Evolutionary conservation across 2,797 vertebrate species (phyloP), one percentile per base, ranked within the genome.

Genomic region (Diplodus sargus): DNA sequence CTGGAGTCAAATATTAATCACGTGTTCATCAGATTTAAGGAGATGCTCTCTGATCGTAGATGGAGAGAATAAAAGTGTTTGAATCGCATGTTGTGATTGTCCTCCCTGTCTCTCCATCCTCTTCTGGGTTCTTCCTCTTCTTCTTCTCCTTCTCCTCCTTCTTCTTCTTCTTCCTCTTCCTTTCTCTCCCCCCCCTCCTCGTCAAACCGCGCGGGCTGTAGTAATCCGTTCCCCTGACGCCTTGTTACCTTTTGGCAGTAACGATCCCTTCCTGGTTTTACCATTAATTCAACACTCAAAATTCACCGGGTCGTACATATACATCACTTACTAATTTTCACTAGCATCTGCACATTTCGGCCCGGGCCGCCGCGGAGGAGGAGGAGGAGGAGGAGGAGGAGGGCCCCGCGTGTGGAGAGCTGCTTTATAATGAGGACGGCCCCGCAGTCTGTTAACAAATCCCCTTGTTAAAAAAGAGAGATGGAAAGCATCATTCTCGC

Each of bases 211-310:
- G 85, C 79, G 57, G 94, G 88, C 92, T 88, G 85, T 96, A 96
- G 83, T 97, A 97, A 97, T 97, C 96, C 96, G 96, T 95, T 98
- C 97, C 97, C 97, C 90, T 91, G 96, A 94, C 95, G 96, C 96
- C 97, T 98, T 97, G 97, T 99, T 99, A 99, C 95, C 92, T 95
- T 95, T 96, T 96, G 94, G 94, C 96, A 95, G 93, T 80, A 92
- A 91, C 91, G 87, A 90, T 90, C 89, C 89, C 88, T 88, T 86
- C 81, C 80, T 90, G 87, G 89, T 94, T 87, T 93, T 92, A 95
- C 96, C 96, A 96, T 97, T 97, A 96, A 97, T 97, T 96, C 96
- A 95, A 92, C 95, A 96, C 95, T 97, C 96, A 96, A 92, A 96
- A 95, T 86, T 90, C 92, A 90, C 93, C 91, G 64, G 81, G 51